Evolutionary conservation across 2,888 invertebrate genomes (phyloP), one percentile per base, ranked within the genome.

Genomic region (Eucriotettix oculatus): DNA sequence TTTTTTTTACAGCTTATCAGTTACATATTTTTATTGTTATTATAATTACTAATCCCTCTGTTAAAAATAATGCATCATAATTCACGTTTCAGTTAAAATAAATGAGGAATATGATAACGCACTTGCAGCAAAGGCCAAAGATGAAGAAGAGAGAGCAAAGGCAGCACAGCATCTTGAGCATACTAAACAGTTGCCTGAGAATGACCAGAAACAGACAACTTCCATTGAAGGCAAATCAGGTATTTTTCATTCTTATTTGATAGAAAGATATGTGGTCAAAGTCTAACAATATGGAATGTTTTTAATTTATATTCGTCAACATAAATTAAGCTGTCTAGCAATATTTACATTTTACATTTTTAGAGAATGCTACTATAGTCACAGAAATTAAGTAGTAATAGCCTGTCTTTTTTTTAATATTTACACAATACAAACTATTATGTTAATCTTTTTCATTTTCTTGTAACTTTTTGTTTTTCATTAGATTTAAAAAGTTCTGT

Each of bases 11-110:
- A 29, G 29, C 29, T 29, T 29, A 5, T 29, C 61, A 70, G 73
- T 73, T 63, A 56, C 64, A 65, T 29, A 53, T 9, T 54, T 62
- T 12, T 43, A 40, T 56, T 56, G 42, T 54, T 59, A 44, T 16
- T 52, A 43, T 17, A 58, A 17, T 55, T 16, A 14, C 17, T 42
- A 43, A 54, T 62, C 71, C n/a, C 10, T 10, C n/a, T 53, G 53
- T 53, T 57, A 10, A 29, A 57, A 52, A 54, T 42, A 9, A 29
- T 14, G 41, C 16, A 12, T 29, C 14, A 29, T 42, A 11, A 17
- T 43, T 44, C 16, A 14, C 41, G 17, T 40, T 52, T 42, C 14
- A 58, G 54, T 10, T 29, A 52, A 54, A 16, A 56, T 54, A 53
- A 44, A 44, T 54, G 41, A 52, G 5, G 52, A 60, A 14, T 29